A percentile compares a stretch with the other conserved stretches of the same genome.
Evolutionary conservation across 2,797 vertebrate genomes (phyloP).

Genomic region (Adrianichthys oophorus): DNA sequence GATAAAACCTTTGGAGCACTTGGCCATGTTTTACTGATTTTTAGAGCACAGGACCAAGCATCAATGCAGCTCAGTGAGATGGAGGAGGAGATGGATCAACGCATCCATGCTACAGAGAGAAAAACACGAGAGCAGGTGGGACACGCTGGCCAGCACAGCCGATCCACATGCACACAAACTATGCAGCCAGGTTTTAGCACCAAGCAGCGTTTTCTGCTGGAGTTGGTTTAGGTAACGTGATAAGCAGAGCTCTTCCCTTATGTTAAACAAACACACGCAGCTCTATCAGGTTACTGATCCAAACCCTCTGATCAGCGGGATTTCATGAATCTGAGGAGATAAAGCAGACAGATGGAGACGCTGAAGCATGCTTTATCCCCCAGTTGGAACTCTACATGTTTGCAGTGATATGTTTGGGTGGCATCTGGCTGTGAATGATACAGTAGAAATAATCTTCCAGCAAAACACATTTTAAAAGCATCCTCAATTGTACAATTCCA

Average conservation of each 20-base stretch:
- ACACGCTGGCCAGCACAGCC: neutral
- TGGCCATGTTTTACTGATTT: conserved; percentile 6
- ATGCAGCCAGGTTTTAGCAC: neutral
- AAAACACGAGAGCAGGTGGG: conserved; percentile 86
- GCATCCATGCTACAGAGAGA: conserved; percentile 87
- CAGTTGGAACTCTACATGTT: conserved; percentile 9
- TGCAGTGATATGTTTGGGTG: conserved; percentile 14
- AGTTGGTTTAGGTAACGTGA: conserved; percentile 32
- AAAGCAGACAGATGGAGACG: conserved; percentile 23
- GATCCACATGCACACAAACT: neutral
- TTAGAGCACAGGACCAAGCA: conserved; percentile 93
- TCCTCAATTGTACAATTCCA: no score
- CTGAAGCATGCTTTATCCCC: conserved; percentile 12
- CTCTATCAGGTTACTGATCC: conserved; percentile 41
- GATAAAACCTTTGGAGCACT: neutral
- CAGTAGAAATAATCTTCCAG: conserved; percentile 5
- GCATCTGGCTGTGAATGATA: conserved; percentile 19
- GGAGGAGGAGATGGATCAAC: conserved; percentile 97
- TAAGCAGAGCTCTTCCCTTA: conserved; percentile 55
- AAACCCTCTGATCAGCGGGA: conserved; percentile 29
- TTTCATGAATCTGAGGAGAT: conserved; percentile 26
- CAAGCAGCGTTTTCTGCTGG: conserved; percentile 5
- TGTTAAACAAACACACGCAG: conserved; percentile 54
- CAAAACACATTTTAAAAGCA: no score
- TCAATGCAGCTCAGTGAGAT: conserved; percentile 92